Evolutionary conservation across 2,888 invertebrate genomes (phyloP), one percentile per base, ranked within the genome.

Genomic region (Pseudococcus jackbeardsleyi): DNA sequence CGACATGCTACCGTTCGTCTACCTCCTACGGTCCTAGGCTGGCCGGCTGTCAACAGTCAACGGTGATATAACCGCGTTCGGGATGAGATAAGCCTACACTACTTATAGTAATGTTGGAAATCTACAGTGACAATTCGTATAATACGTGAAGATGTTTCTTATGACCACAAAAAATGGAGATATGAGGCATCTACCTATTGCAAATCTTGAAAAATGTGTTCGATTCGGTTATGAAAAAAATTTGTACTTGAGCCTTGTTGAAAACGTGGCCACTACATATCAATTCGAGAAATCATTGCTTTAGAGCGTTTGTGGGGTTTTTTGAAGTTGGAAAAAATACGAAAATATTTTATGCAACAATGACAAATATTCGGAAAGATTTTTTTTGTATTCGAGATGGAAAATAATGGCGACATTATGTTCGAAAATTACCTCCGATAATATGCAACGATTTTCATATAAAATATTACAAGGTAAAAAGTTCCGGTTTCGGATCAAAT

Each of bases 21-120:
- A 68, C 68, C 68, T 68, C 68, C 68, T 68, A 26, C 68, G 54
- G 54, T 54, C 54, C n/a, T n/a, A n/a, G n/a, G n/a, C 54, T 54
- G 54, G 54, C n/a, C 54, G 54, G 54, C 54, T 54, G 54, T 54
- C 54, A 54, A 54, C 54, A n/a, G 54, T 8, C 54, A 12, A 50
- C 15, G 15, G 15, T 50, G 42, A 50, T 15, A 50, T 15, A 33
- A 50, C 50, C 50, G 50, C 12, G 50, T n/a, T n/a, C 3, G 48
- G n/a, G 54, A 54, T 17, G n/a, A 54, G 54, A 54, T 50, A 17
- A 15, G 50, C 8, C 48, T 50, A 42, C 6, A 9, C 42, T 42
- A 42, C 39, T 3, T 39, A 39, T 39, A 12, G 48, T 9, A 4
- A 48, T 50, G 48, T 50, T 50, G 8, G 15, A 50, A 11, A 54